These are phyloP conservation scores for Polypedilum vanderplanki DNA, from an alignment of 1,140 invertebrate species.

Conservation along the genomic window DNA sequence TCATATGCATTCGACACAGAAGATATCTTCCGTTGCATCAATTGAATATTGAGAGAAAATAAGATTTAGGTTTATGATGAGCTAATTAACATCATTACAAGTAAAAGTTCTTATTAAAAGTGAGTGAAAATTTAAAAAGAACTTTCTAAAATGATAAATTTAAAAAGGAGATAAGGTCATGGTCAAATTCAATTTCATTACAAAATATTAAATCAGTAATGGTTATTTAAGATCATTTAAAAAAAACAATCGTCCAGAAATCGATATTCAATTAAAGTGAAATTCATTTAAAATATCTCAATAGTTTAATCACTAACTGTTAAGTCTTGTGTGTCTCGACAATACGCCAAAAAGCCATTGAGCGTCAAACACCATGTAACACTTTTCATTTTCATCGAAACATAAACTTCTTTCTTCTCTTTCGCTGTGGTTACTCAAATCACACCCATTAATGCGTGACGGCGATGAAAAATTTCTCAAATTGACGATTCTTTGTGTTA, in stretches of 20 bases:
- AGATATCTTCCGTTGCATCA: not conserved
- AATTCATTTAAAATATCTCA: not conserved
- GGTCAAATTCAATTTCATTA: not conserved
- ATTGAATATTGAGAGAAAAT: not conserved
- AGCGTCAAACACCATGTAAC: slow-evolving; percentile 8
- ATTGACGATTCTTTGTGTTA: slow-evolving; percentile 2
- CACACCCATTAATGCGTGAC: not conserved
- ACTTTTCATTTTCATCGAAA: slow-evolving; percentile 18
- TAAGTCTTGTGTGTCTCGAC: not conserved
- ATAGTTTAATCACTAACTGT: slow-evolving; percentile 1
- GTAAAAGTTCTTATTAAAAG: not conserved
- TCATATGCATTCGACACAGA: not conserved
- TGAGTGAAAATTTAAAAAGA: not conserved
- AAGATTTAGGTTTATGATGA: slow-evolving; percentile 1
- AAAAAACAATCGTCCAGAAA: not conserved
- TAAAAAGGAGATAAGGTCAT: not conserved
- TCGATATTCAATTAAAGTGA: slow-evolving; percentile 19
- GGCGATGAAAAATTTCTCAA: not conserved
- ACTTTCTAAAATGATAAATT: not conserved
- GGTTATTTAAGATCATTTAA: not conserved
- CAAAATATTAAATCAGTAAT: not conserved
- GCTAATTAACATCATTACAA: not conserved
- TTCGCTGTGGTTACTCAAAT: not conserved
- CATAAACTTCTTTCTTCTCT: not conserved
- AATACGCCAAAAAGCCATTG: not conserved